These are phyloP conservation scores for Arenaria interpres DNA, from an alignment of 2,113 vertebrate genomes.

Conservation along the genomic window DNA sequence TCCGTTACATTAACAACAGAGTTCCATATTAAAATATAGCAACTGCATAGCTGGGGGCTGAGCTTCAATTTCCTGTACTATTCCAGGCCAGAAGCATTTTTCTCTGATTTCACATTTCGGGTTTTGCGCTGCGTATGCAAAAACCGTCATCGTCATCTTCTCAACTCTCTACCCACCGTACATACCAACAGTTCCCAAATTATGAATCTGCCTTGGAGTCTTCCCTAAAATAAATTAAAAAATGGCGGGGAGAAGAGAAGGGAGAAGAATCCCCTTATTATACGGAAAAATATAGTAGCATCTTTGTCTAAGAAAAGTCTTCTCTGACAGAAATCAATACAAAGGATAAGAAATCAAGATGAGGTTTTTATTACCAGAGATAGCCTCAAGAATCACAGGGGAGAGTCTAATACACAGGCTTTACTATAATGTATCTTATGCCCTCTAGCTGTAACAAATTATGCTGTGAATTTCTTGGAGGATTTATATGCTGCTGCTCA, in stretches of 20 bases:
- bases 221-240: neutral
- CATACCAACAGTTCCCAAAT: neutral
- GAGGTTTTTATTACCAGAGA: conserved; percentile 50
- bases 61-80: neutral
- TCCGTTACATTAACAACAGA: neutral
- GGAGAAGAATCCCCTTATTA: neutral
- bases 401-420: neutral
- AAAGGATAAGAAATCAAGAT: conserved; percentile 45
- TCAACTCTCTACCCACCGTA: neutral
- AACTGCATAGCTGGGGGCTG: neutral
- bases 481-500: neutral
- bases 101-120: neutral
- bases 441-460: conserved; percentile 24
- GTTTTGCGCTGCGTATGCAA: neutral
- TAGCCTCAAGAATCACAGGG: conserved; percentile 15
- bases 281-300: neutral
- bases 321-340: conserved; percentile 19
- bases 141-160: neutral
- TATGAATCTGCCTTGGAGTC: accelerated
- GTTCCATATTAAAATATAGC: neutral
- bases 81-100: neutral
- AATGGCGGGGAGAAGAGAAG: neutral
- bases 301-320: neutral
- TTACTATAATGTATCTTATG: neutral
- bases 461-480: conserved; percentile 32